These are phyloP conservation scores for Strix aluco DNA, from an alignment of 2,113 vertebrate genomes.

Conservation along the genomic window DNA sequence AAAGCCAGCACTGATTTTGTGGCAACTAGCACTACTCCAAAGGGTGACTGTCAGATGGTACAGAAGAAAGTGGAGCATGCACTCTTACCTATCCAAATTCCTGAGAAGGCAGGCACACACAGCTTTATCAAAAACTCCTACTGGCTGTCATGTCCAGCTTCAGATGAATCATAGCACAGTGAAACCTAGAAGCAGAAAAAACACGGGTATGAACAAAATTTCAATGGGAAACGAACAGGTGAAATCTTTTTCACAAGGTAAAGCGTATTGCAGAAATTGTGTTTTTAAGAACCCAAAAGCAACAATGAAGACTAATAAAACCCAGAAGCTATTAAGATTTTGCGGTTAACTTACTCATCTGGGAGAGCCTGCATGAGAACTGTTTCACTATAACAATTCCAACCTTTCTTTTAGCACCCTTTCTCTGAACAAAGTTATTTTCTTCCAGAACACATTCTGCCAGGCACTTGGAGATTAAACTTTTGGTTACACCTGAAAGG, in stretches of 20 bases:
- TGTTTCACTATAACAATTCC: not conserved
- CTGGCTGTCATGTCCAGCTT: not conserved
- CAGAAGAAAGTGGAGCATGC: not conserved
- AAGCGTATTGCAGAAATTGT: not conserved
- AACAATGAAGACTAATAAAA: not conserved
- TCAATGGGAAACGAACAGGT: not conserved
- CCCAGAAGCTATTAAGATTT: not conserved
- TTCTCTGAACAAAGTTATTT: not conserved
- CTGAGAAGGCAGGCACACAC: not conserved
- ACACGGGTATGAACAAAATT: not conserved
- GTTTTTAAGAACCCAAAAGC: not conserved
- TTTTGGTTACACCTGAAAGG: not conserved
- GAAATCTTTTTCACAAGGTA: not conserved
- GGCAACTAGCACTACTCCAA: not conserved
- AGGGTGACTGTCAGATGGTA: not conserved
- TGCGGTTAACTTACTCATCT: not conserved
- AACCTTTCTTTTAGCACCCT: not conserved
- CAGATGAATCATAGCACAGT: not conserved
- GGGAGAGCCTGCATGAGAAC: not conserved
- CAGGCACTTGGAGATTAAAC: not conserved
- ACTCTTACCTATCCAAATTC: not conserved
- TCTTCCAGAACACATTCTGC: not conserved
- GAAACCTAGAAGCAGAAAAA: conserved; percentile 20
- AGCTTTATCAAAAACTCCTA: not conserved
- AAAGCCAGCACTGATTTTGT: not conserved